phyloP scores from a whole-genome alignment of 2,888 invertebrate species.

The Pristionchus entomophagus region DNA sequence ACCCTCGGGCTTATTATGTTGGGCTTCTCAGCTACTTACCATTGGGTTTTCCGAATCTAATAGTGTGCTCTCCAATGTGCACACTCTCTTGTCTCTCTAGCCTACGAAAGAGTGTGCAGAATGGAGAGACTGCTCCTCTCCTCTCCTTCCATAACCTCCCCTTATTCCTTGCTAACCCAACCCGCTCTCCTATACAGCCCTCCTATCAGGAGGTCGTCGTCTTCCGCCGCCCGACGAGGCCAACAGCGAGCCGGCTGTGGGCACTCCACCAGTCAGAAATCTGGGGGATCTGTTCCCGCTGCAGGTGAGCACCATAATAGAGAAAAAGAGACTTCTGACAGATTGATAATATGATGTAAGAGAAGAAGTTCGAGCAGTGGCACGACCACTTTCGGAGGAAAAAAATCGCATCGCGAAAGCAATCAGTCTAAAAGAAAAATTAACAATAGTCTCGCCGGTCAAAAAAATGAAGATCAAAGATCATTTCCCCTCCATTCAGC shows the following conservation, averaged over 20 bases:
- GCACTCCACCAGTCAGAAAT: not conserved
- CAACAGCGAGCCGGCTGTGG: conserved; percentile 57
- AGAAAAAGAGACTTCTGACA: too few species aligned
- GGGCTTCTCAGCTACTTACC: too few species aligned
- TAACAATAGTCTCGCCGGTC: too few species aligned
- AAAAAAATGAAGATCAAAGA: not conserved
- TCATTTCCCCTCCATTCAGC: conserved; percentile 53
- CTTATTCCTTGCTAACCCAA: conserved; percentile 12
- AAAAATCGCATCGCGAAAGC: too few species aligned
- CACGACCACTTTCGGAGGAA: too few species aligned
- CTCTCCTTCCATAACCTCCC: not conserved
- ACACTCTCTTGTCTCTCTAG: not conserved
- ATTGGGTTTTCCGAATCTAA: too few species aligned
- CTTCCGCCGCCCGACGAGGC: conserved; percentile 51
- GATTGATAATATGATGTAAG: too few species aligned
- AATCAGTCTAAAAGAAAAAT: too few species aligned
- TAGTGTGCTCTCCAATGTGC: not conserved
- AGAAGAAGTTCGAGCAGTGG: too few species aligned
- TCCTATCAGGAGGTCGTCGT: conserved; percentile 43
- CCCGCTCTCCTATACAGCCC: conserved; percentile 26
- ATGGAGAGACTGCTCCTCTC: too few species aligned
- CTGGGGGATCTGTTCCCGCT: conserved; percentile 36
- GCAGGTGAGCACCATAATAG: conserved; percentile 8
- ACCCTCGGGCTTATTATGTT: not conserved
- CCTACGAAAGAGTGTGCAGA: too few species aligned